Evolutionary conservation across 2,888 invertebrate genomes (phyloP).

Genomic region (Agrochola litura): DNA sequence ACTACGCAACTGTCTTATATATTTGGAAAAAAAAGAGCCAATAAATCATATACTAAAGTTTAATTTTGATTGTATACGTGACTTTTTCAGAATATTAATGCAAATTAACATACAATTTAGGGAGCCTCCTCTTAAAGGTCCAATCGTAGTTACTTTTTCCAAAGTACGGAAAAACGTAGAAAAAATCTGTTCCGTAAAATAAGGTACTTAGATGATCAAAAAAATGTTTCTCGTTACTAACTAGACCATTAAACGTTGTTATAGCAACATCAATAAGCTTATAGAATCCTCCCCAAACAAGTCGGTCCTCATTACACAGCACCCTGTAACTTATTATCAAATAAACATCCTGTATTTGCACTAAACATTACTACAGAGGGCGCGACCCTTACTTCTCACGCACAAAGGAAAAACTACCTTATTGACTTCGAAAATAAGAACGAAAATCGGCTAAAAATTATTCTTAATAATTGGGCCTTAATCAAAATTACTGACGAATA

Average conservation of each 20-base stretch:
- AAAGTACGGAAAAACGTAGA: too few relatives aligned
- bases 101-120: too few relatives aligned
- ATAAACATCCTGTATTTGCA: conserved; percentile 62
- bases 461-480: conserved; percentile 34
- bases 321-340: conserved; percentile 63
- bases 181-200: neutral
- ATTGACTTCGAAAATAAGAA: rapidly evolving
- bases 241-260: conserved; percentile 30
- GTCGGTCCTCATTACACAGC: conserved; percentile 57
- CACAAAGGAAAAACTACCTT: conserved; percentile 26
- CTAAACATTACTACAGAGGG: conserved; percentile 54
- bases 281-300: conserved; percentile 56
- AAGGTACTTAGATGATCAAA: neutral
- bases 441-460: neutral
- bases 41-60: too few relatives aligned
- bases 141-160: too few relatives aligned
- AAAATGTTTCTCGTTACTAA: neutral
- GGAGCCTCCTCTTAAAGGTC: too few relatives aligned
- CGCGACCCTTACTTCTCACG: conserved; percentile 36
- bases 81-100: too few relatives aligned
- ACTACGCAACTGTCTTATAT: too few relatives aligned
- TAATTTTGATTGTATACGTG: too few relatives aligned
- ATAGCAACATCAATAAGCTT: conserved; percentile 47
- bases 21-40: too few relatives aligned
- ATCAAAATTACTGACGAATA: conserved; percentile 10